Evolutionary conservation across 1,140 invertebrate species (phyloP), one percentile per base, ranked within the genome.

Genomic region (Aphidius gifuensis): DNA sequence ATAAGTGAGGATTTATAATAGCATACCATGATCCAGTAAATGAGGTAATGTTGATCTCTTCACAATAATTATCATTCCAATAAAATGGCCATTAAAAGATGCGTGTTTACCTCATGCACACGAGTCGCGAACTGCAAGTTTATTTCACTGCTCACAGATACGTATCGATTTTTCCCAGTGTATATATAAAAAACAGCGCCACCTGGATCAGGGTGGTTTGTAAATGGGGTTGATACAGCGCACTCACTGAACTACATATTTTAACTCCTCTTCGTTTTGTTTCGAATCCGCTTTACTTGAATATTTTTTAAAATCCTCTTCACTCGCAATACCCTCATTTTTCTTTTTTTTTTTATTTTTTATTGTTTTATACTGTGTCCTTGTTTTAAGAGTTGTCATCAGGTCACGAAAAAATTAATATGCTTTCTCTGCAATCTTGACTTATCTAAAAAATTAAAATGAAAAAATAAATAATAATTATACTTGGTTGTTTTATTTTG

Each of bases 101-200:
- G 64, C 71, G 73, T 80, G 76, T 80, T 81, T 76, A 77, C 74
- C 70, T 79, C 73, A 67, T 76, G 75, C 75, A 73, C 76, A 76
- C 75, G 73, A 75, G 72, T 67, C 70, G 71, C 72, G 70, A 74
- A 81, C 80, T 81, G 78, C 72, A 74, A 73, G 68, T 68, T 16
- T 69, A 71, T 68, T 64, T 48, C 21, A 55, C 64, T 54, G 66
- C 71, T 74, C 73, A 70, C 71, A 68, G 73, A 78, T 77, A 74
- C 65, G 71, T 81, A 81, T 81, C 78, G 78, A 81, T 81, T 80
- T 80, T 78, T 57, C 49, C 49, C 39, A 58, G 43, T 32, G 4
- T 32, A 4, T 32, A 32, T 32, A 32, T 32, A 56, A 53, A 49
- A 60, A 66, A 50, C 49, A 66, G 70, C 71, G 73, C 74, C 71